Evolutionary conservation across 2,797 vertebrate species (phyloP).

Genomic region (Bufotes viridis): DNA sequence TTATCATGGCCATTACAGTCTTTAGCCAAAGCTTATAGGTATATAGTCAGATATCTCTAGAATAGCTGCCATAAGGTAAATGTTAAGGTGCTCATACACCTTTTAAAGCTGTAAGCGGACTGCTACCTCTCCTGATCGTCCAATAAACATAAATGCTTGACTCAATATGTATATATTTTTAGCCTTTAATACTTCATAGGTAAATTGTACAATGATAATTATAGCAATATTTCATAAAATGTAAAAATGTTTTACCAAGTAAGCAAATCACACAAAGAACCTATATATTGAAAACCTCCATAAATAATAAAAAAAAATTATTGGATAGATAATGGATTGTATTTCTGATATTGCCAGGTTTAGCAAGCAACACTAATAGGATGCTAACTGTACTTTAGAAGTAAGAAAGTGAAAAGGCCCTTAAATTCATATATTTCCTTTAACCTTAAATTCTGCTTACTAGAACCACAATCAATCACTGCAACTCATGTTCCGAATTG

Average conservation of each 20-base stretch:
- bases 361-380: slow-evolving; percentile 33
- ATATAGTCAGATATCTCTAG: too few relatives aligned
- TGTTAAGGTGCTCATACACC: too few relatives aligned
- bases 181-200: too few relatives aligned
- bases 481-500: slow-evolving; percentile 51
- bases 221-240: too few relatives aligned
- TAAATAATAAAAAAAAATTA: slow-evolving; percentile 6
- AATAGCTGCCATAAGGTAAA: too few relatives aligned
- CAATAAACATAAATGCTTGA: too few relatives aligned
- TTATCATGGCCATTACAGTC: too few relatives aligned
- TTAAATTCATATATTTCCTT: slow-evolving; percentile 54
- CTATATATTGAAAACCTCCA: slow-evolving; percentile 3
- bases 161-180: too few relatives aligned
- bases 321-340: slow-evolving; percentile 38
- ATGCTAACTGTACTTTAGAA: slow-evolving; percentile 32
- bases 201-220: too few relatives aligned
- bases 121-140: too few relatives aligned
- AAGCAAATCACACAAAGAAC: slow-evolving; percentile 1
- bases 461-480: slow-evolving; percentile 59
- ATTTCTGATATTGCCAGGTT: slow-evolving; percentile 9
- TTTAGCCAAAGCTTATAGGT: too few relatives aligned
- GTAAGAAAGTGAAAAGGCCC: slow-evolving; percentile 51
- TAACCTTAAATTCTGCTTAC: slow-evolving; percentile 59
- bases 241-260: neutral
- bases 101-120: too few relatives aligned